phyloP scores from a whole-genome alignment of 2,113 vertebrate genomes.

The Bambusicola thoracicus region DNA sequence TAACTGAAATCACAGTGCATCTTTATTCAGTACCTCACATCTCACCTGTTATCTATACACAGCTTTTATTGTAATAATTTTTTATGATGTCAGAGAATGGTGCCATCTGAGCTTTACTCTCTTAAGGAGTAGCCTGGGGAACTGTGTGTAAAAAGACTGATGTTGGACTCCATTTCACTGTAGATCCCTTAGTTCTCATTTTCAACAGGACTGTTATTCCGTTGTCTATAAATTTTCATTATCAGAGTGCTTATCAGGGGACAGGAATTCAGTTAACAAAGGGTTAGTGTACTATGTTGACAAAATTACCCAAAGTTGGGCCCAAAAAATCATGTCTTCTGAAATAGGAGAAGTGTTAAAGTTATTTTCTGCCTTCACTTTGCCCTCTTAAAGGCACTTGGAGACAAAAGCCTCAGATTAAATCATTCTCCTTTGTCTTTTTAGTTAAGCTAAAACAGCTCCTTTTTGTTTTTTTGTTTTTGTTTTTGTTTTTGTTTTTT shows the following conservation, averaged over 20 bases:
- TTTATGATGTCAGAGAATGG: background rate
- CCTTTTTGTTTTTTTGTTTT: background rate
- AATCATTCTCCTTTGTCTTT: background rate
- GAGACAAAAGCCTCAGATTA: background rate
- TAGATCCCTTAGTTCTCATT: background rate
- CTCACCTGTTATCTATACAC: background rate
- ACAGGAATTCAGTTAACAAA: background rate
- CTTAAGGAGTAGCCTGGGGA: background rate
- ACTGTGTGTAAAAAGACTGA: rapidly evolving
- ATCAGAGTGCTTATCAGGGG: background rate
- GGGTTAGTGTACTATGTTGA: background rate
- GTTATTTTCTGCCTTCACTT: background rate
- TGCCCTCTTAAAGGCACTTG: background rate
- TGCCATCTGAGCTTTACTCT: background rate
- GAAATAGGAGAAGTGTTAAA: background rate
- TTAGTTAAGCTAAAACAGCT: background rate
- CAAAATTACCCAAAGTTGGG: background rate
- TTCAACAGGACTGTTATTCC: background rate
- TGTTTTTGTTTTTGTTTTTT: background rate
- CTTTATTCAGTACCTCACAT: background rate
- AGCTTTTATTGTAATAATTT: background rate
- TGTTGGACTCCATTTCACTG: background rate
- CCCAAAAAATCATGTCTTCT: background rate
- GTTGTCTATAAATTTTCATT: background rate
- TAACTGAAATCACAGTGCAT: background rate